Conservation (phyloP, 2,888 invertebrate species). For the Agrochola macilenta region DNA sequence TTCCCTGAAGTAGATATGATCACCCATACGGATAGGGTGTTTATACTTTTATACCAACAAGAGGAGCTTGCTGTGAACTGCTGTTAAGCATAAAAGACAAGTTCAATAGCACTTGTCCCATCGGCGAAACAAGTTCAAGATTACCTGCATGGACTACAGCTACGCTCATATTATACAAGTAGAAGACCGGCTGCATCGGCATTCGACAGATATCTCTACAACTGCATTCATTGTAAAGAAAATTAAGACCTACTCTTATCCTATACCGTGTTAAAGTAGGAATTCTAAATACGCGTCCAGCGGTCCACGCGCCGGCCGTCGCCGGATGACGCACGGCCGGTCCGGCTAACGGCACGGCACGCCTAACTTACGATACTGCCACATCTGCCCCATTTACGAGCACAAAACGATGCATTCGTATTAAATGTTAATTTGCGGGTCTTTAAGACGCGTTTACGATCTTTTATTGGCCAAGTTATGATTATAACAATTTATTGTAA, state of each 20-base stretch:
- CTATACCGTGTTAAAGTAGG: constrained; percentile 12
- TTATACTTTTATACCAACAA: not conserved
- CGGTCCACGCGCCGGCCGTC: constrained; percentile 47
- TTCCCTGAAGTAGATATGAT: not conserved
- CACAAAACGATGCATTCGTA: constrained; percentile 52
- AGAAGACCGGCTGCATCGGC: not conserved
- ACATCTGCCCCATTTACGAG: constrained; percentile 52
- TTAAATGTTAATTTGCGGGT: constrained; percentile 43
- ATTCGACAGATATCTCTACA: not conserved
- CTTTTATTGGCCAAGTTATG: constrained; percentile 49
- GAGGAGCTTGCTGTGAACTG: not conserved
- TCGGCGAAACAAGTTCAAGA: not conserved
- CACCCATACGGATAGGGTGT: not conserved
- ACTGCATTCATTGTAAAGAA: not conserved
- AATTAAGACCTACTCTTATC: constrained; percentile 1
- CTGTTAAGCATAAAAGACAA: not conserved
- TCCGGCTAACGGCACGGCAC: constrained; percentile 60
- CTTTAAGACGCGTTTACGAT: constrained; percentile 42
- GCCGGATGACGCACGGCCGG: constrained; percentile 46
- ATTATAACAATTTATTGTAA: constrained; percentile 53
- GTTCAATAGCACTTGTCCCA: constrained; percentile 3
- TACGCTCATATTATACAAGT: not conserved
- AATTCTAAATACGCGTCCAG: constrained; percentile 33
- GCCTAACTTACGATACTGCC: constrained; percentile 47
- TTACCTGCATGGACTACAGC: not conserved